phyloP scores from a whole-genome alignment of 2,113 vertebrate species.

The Lates calcarifer region DNA sequence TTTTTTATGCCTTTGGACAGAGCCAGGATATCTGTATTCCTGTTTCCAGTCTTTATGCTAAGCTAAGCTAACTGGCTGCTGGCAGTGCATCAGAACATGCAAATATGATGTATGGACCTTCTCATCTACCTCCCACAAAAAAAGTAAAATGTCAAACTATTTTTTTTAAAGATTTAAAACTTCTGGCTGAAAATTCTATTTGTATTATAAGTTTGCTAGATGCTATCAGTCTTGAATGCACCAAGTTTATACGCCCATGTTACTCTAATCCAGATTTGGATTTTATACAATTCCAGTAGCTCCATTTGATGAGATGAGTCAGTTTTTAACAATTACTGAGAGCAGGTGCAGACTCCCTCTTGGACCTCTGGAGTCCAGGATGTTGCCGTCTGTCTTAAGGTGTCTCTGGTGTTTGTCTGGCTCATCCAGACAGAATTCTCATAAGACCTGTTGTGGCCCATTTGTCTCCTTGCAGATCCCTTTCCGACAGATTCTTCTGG shows the following conservation, averaged over 20 bases:
- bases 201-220: neutral
- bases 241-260: neutral
- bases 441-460: constrained; percentile 52
- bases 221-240: neutral
- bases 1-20: too few relatives aligned
- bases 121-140: neutral
- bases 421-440: constrained; percentile 50
- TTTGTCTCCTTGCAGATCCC: constrained; percentile 50
- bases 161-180: neutral
- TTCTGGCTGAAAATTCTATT: neutral
- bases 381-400: constrained; percentile 53
- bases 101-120: too few relatives aligned
- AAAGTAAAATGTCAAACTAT: neutral
- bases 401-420: constrained; percentile 38
- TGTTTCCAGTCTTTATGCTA: too few relatives aligned
- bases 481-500: constrained; percentile 58
- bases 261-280: neutral
- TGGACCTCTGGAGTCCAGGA: constrained; percentile 42
- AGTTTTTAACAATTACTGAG: constrained; percentile 6
- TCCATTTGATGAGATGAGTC: constrained; percentile 35
- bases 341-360: constrained; percentile 73
- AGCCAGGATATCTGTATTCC: too few relatives aligned
- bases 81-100: too few relatives aligned
- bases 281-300: neutral
- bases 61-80: neutral